Conservation (phyloP, 2,113 vertebrate genomes). For the Loxodonta africana region DNA sequence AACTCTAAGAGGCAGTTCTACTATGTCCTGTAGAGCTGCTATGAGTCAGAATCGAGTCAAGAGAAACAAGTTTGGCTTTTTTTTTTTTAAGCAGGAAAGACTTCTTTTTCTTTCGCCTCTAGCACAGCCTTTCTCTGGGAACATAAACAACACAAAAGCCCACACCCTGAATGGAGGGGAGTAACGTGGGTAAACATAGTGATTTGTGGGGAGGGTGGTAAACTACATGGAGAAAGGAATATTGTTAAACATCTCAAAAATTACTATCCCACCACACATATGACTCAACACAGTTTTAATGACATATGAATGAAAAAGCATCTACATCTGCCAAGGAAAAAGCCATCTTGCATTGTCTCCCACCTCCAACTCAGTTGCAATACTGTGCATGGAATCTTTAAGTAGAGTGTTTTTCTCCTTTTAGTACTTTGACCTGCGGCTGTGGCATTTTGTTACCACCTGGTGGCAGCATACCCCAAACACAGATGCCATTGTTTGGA, state of each 20-base stretch:
- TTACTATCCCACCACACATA: background rate
- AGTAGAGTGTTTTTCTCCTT: background rate
- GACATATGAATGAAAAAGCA: background rate
- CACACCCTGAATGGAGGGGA: background rate
- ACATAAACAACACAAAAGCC: constrained; percentile 9
- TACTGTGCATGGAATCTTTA: background rate
- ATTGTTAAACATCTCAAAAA: constrained; percentile 4
- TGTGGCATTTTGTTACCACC: constrained; percentile 49
- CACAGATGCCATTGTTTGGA: background rate
- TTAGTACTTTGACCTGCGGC: background rate
- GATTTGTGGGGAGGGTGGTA: background rate
- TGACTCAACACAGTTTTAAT: background rate
- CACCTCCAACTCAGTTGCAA: background rate
- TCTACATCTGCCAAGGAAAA: background rate
- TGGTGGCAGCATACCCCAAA: constrained; percentile 75
- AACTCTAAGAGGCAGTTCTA: too few species aligned
- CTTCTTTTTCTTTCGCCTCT: constrained; percentile 2
- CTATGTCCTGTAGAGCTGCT: too few species aligned
- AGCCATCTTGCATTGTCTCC: background rate
- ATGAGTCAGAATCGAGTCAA: too few species aligned
- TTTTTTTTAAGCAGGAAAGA: background rate
- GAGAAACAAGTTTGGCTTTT: too few species aligned
- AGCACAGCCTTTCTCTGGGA: background rate
- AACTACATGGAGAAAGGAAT: background rate
- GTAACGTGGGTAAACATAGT: background rate